These are phyloP conservation scores for Cygnus atratus DNA, from an alignment of 2,113 vertebrate species.

Conservation along the genomic window DNA sequence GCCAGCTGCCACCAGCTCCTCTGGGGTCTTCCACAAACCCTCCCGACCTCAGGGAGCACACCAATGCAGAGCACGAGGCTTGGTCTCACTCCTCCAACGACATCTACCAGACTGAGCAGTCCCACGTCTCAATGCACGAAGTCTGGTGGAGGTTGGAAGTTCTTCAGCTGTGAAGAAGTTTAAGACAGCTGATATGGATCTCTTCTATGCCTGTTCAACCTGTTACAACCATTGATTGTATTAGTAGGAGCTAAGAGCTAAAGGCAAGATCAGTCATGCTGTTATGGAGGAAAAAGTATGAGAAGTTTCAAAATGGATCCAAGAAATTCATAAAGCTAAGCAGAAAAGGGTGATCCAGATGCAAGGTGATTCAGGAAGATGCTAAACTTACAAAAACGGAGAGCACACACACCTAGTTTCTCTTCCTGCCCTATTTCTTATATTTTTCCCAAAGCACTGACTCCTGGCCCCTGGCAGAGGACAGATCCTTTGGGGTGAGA, in stretches of 20 bases:
- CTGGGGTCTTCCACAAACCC: not conserved
- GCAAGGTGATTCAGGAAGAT: not conserved
- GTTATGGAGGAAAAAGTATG: not conserved
- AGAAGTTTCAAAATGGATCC: not conserved
- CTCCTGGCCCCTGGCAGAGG: not conserved
- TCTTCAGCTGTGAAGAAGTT: not conserved
- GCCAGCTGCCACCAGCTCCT: not conserved
- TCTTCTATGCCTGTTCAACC: not conserved
- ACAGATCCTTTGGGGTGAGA: not conserved
- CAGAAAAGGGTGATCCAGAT: not conserved
- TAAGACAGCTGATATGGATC: not conserved
- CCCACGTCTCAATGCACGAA: accelerated
- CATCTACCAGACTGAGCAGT: accelerated
- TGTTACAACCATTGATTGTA: accelerated
- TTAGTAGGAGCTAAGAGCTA: not conserved
- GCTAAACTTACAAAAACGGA: not conserved
- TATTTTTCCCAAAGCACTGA: not conserved
- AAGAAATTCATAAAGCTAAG: not conserved
- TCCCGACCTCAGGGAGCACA: not conserved
- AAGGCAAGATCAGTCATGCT: not conserved
- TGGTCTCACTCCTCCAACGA: not conserved
- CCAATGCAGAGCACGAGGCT: not conserved
- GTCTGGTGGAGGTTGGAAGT: not conserved
- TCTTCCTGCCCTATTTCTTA: not conserved
- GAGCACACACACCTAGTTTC: not conserved